These are phyloP conservation scores for Syndactyla subalaris DNA, from an alignment of 2,797 vertebrate species.

Conservation along the genomic window DNA sequence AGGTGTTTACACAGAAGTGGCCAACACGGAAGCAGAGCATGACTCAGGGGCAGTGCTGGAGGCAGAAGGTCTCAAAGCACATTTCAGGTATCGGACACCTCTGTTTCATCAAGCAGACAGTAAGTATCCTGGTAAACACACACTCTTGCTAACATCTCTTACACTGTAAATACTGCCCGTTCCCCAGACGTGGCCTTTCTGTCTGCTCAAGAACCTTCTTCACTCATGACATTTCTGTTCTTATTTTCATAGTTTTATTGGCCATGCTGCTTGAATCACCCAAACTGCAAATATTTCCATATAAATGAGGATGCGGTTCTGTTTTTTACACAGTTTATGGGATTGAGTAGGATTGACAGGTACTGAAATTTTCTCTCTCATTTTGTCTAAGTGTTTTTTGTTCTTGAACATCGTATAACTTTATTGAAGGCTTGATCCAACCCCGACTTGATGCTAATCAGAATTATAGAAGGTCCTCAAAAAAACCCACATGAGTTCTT, in stretches of 20 bases:
- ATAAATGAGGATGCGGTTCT: not conserved
- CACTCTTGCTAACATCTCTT: not conserved
- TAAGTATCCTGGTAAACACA: not conserved
- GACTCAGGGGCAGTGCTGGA: not conserved
- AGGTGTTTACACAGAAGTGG: conserved; percentile 8
- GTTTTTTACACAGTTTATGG: not conserved
- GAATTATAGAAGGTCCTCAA: not conserved
- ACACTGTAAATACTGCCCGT: not conserved
- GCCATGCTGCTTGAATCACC: rapidly evolving
- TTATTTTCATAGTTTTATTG: not conserved
- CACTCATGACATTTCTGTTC: not conserved
- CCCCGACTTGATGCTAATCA: not conserved
- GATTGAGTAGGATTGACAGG: not conserved
- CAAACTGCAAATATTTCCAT: not conserved
- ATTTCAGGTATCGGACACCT: not conserved
- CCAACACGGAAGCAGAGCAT: not conserved
- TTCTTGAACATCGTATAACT: not conserved
- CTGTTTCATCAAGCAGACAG: not conserved
- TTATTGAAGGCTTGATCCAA: not conserved
- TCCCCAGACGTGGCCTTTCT: not conserved
- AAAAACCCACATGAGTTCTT: rapidly evolving
- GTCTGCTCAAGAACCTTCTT: not conserved
- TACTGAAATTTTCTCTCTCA: not conserved
- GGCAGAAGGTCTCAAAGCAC: not conserved
- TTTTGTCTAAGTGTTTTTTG: not conserved